Base-by-base conservation (phyloP, 2,888 invertebrate genomes). In the Trissonchulus latispiculum region DNA sequence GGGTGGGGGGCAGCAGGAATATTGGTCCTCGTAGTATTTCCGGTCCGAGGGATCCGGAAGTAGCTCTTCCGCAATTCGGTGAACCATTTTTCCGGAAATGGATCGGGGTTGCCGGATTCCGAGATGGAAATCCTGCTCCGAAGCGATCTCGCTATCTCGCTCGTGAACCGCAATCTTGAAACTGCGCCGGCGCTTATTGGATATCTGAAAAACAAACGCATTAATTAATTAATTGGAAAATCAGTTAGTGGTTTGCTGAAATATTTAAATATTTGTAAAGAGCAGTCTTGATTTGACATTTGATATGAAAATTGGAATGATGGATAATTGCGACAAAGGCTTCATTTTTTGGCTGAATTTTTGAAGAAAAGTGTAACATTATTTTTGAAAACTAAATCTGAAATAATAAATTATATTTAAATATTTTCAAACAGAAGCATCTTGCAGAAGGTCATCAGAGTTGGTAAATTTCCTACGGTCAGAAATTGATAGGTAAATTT, bases 1-100 rank as follows among this genome's bases (percentile, higher is more conserved):
- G n/a, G 75, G 75, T 35, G 75, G 75, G 37, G 75, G 75, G 48
- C 72, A 73, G 48, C 72, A 73, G 18, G 23, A 1, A 59, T 74
- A 74, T 32, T 73, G 72, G 15, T 73, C 29, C 1, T 28, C 28
- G 75, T 59, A 73, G 64, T 61, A 73, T 36, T 73, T 73, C 48
- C 37, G 18, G 18, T 3, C 37, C 31, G 48, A 48, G 18, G 48
- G 70, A 32, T 73, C 72, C 33, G 74, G 72, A 35, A 61, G 28
- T 36, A 73, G 72, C 3, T 61, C 68, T 1, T 37, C 72, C 8
- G 74, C 67, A 2, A 74, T 15, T 28, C 31, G n/a, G 29, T 71
- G 64, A 2, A 23, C 29, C 35, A 70, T 8, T 64, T 64, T 64
- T 8, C 23, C 48, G 8, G 48, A 48, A 48, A 48, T 15, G 8